Conservation (phyloP, 2,888 invertebrate species). For the Tetragonisca angustula region DNA sequence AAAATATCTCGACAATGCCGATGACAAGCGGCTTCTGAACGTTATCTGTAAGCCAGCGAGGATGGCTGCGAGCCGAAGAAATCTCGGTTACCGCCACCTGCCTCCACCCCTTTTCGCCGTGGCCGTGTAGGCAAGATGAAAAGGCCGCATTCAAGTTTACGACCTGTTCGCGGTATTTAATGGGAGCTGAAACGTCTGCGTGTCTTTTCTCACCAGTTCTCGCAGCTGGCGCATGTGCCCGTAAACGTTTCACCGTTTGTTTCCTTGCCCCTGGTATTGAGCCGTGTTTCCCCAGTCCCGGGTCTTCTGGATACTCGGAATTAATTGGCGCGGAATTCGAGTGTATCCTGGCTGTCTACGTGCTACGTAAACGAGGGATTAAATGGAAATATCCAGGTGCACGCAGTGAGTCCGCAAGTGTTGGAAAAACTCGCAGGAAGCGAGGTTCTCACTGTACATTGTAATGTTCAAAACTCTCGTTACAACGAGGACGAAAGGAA, state of each 20-base stretch:
- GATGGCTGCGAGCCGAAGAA: constrained; percentile 44
- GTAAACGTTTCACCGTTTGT: constrained; percentile 40
- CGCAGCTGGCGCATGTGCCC: constrained; percentile 33
- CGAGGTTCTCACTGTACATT: not conserved
- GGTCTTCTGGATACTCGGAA: not conserved
- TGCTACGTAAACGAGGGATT: not conserved
- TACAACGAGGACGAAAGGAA: too few species aligned
- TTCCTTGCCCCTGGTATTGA: constrained; percentile 21
- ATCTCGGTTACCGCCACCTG: constrained; percentile 22
- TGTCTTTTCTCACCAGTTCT: constrained; percentile 50
- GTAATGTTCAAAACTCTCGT: too few species aligned
- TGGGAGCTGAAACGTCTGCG: constrained; percentile 55
- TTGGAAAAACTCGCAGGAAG: not conserved
- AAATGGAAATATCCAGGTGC: not conserved
- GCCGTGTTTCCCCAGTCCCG: not conserved
- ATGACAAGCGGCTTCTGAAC: constrained; percentile 64
- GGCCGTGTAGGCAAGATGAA: constrained; percentile 14
- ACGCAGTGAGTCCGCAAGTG: not conserved
- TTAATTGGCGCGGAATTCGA: constrained; percentile 38
- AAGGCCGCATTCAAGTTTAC: constrained; percentile 63
- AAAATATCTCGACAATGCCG: constrained; percentile 63
- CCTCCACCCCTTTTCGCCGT: not conserved
- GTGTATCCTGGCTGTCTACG: not conserved
- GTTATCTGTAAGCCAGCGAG: constrained; percentile 61
- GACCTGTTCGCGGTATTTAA: constrained; percentile 66